Percentiles rank a stretch among this genome's conserved stretches.
Evolutionary conservation across 2,797 vertebrate genomes (phyloP).

Genomic region (Rhabdophis nuchalis): DNA sequence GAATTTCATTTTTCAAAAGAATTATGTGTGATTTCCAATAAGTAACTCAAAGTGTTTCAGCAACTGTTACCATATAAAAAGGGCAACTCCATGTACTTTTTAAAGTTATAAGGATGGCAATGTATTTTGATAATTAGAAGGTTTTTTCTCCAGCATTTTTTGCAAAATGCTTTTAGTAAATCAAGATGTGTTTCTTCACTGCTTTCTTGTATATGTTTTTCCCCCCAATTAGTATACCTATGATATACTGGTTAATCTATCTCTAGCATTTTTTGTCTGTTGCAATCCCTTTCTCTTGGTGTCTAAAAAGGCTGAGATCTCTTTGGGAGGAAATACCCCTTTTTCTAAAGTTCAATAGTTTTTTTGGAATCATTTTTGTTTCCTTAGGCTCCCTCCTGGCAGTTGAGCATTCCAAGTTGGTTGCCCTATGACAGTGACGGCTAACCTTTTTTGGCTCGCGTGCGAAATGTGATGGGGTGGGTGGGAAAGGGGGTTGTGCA

Average conservation of each 20-base stretch:
- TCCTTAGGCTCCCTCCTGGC: neutral
- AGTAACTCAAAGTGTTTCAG: neutral
- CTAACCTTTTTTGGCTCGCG: no score
- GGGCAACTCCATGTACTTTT: neutral
- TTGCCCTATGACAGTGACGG: neutral
- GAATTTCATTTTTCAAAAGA: neutral
- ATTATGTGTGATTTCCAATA: neutral
- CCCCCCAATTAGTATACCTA: neutral
- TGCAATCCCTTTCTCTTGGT: neutral
- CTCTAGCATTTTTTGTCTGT: neutral
- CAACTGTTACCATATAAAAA: neutral
- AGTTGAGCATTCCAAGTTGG: neutral
- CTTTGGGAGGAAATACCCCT: neutral
- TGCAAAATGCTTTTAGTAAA: neutral
- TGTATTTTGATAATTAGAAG: neutral
- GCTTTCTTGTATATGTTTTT: neutral
- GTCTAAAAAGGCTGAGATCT: neutral
- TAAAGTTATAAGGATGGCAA: neutral
- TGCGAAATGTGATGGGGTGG: no score
- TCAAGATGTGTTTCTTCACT: neutral
- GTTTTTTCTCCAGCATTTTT: neutral
- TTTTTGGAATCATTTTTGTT: neutral
- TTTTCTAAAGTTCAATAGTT: neutral
- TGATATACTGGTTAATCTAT: neutral
- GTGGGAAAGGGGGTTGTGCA: no score